Evolutionary conservation across 2,797 vertebrate genomes (phyloP), one percentile per base, ranked within the genome.

Genomic region (Neosilurus hyrtlii): DNA sequence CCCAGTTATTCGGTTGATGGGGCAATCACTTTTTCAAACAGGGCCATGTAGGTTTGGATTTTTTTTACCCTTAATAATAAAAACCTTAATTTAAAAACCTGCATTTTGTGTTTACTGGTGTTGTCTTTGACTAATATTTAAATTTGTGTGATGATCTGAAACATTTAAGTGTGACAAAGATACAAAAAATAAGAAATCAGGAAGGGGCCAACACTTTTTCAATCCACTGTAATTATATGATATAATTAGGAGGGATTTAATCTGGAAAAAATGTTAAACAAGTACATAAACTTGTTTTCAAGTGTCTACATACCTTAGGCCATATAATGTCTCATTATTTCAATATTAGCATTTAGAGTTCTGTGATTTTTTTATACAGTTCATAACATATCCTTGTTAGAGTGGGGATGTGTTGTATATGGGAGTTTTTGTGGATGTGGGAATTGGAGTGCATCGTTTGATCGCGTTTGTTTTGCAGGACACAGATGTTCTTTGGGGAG

Each of bases 401-500:
- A 76, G 49, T 10, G 26, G 61, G 63, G 43, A 52, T 82, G 16
- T 75, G 57, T 72, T 68, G 76, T 71, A 26, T 73, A 1, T 80
- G 56, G 54, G 37, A 62, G 59, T 24, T 51, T 77, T 75, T 70
- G 12, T 78, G 20, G 56, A 24, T 70, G 72, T 73, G n/a, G 37
- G 73, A 59, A n/a, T 75, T 20, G 52, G 30, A 43, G 7, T 52
- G 72, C 74, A 37, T 77, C 59, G 57, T 57, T 22, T 68, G 26
- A 66, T 2, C 66, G 12, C 63, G 30, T 86, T 68, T 85, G 10
- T 88, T 77, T 92, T 93, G 66, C 86, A 97, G 98, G 96, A 97
- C 90, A 96, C 96, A 52, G 96, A 99, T 90, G 93, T 97, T 1
- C 93, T 97, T 16, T 99, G 98, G 97, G 91, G 94, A 0, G 97